Conservation (phyloP, 2,888 invertebrate species). For the Thymelicus lineola region DNA sequence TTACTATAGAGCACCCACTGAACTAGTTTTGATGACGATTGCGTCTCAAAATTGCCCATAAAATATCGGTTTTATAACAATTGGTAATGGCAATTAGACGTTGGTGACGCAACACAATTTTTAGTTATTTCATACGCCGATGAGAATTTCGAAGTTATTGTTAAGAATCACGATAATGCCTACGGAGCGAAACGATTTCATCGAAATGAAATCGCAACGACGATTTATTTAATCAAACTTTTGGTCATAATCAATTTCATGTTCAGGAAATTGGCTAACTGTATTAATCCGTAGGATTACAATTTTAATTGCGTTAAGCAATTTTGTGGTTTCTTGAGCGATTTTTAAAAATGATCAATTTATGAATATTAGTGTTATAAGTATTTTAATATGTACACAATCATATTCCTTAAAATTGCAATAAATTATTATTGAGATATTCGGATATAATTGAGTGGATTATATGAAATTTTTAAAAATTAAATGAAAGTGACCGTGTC, state of each 20-base stretch:
- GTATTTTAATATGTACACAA: too few relatives aligned
- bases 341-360: neutral
- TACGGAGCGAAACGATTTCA: conserved; percentile 53
- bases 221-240: conserved; percentile 56
- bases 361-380: too few relatives aligned
- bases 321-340: neutral
- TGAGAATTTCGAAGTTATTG: conserved; percentile 71
- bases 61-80: conserved; percentile 72
- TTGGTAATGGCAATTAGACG: conserved; percentile 72
- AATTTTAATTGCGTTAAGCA: conserved; percentile 21
- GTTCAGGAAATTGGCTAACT: conserved; percentile 35
- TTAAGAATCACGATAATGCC: conserved; percentile 70
- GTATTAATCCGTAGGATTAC: conserved; percentile 31
- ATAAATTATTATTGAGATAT: too few relatives aligned
- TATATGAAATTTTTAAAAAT: too few relatives aligned
- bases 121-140: conserved; percentile 71
- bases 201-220: conserved; percentile 62
- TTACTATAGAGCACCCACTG: conserved; percentile 13
- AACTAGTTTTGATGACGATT: conserved; percentile 27
- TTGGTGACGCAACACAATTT: conserved; percentile 72
- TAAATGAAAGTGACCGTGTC: too few relatives aligned
- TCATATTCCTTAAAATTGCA: too few relatives aligned
- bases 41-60: conserved; percentile 58
- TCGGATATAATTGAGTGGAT: too few relatives aligned
- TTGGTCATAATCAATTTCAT: conserved; percentile 46